These are phyloP conservation scores for Lonchura striata DNA, from an alignment of 2,113 vertebrate species.

Conservation along the genomic window DNA sequence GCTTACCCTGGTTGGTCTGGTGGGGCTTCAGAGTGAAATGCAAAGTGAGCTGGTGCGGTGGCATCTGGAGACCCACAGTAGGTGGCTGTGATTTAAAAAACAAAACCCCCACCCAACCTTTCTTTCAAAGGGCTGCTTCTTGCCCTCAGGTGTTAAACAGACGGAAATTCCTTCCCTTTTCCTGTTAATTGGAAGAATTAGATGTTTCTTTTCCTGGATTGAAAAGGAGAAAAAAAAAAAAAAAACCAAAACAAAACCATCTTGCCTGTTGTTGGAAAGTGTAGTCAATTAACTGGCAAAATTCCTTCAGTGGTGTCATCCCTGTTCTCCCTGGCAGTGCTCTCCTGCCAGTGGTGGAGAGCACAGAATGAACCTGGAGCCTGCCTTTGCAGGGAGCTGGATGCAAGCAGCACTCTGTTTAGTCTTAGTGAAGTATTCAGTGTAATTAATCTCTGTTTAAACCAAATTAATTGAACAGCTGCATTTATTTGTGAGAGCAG, in stretches of 20 bases:
- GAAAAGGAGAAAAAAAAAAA: neutral
- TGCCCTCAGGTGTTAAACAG: neutral
- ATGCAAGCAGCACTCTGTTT: neutral
- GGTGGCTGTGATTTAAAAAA: slow-evolving; percentile 8
- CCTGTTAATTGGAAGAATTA: slow-evolving; percentile 2
- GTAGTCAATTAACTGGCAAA: neutral
- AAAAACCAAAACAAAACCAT: rapidly evolving
- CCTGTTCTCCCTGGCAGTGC: neutral
- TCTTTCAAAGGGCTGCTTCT: neutral
- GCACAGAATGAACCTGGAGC: neutral
- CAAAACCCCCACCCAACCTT: neutral
- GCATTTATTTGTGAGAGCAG: neutral
- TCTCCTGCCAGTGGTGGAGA: neutral
- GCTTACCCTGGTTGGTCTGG: neutral
- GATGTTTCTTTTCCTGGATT: neutral
- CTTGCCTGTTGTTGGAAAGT: neutral
- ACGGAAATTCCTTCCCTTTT: slow-evolving; percentile 26
- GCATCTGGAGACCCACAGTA: neutral
- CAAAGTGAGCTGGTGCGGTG: neutral
- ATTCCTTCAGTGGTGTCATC: neutral
- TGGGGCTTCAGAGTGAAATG: neutral
- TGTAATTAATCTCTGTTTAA: neutral
- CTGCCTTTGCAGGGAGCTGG: neutral
- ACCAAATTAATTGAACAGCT: neutral
- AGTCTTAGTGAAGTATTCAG: neutral